Base-by-base conservation (phyloP, 1,140 invertebrate genomes). In the Drosophila setifemur region DNA sequence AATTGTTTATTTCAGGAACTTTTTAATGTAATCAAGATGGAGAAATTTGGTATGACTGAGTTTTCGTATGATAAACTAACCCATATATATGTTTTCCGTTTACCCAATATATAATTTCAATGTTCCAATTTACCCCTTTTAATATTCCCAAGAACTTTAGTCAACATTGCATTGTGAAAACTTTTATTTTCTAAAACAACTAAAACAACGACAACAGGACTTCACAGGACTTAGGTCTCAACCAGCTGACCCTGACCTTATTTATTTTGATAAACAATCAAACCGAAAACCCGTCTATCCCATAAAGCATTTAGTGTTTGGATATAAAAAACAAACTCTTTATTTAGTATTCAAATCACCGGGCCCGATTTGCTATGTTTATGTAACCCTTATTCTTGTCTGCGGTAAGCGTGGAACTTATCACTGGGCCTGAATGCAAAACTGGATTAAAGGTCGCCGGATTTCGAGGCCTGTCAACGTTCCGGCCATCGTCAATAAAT, bases 401-500 rank as follows among this genome's bases (percentile, higher is more conserved):
- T 49, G 37, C 50, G 54, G 35, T 53, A 50, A 44, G 61, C 48
- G 61, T 29, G 35, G 42, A 60, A 68, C 71, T 64, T 64, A 68
- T 69, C 69, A 26, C 61, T 45, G 52, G n/a, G 48, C 19, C 43
- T 35, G 47, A 66, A 44, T 54, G 57, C 35, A 71, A 79, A 79
- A 79, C 57, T 79, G 68, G 68, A 70, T 60, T 58, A 71, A 69
- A 73, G 57, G 64, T 71, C 43, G 52, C 61, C 74, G 74, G 48
- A 43, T 44, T 39, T 50, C 19, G 35, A 44, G 69, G 40, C 69
- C 71, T 70, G 57, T 77, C 74, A 78, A 63, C 54, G 33, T 42
- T 63, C 44, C 40, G 61, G 37, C 69, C 49, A 37, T 33, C 60
- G 60, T 63, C 76, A 71, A 81, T 78, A 77, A 72, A 72, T 78